Evolutionary conservation across 2,888 invertebrate genomes (phyloP).

Genomic region (Brachylomia viminalis): DNA sequence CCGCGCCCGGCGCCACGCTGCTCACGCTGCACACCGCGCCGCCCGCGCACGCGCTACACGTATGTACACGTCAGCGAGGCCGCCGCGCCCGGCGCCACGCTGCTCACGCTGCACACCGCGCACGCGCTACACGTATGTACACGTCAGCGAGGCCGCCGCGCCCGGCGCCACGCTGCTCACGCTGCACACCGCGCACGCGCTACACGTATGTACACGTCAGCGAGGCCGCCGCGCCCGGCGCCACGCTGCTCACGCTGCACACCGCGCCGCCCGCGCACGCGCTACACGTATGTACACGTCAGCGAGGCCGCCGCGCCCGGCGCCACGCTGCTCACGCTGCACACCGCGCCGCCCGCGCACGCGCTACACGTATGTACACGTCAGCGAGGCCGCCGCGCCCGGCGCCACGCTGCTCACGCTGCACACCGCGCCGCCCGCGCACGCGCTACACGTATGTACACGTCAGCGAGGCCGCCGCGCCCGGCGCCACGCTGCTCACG

Average conservation of each 20-base stretch:
- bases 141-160: conserved; percentile 94
- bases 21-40: conserved; percentile 92
- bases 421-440: conserved; percentile 92
- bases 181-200: conserved; percentile 90
- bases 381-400: conserved; percentile 94
- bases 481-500: conserved; percentile 93
- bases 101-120: conserved; percentile 93
- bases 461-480: conserved; percentile 94
- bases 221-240: conserved; percentile 94
- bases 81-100: conserved; percentile 93
- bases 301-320: conserved; percentile 95
- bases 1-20: conserved; percentile 93
- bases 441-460: conserved; percentile 37
- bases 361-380: conserved; percentile 70
- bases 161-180: conserved; percentile 94
- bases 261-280: conserved; percentile 90
- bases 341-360: conserved; percentile 91
- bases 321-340: conserved; percentile 93
- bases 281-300: conserved; percentile 79
- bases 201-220: conserved; percentile 86
- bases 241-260: conserved; percentile 93
- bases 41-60: conserved; percentile 45
- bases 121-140: conserved; percentile 38
- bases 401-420: conserved; percentile 94
- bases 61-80: conserved; percentile 93